Base-by-base conservation (phyloP, 2,888 invertebrate species). In the Leuctra nigra region DNA sequence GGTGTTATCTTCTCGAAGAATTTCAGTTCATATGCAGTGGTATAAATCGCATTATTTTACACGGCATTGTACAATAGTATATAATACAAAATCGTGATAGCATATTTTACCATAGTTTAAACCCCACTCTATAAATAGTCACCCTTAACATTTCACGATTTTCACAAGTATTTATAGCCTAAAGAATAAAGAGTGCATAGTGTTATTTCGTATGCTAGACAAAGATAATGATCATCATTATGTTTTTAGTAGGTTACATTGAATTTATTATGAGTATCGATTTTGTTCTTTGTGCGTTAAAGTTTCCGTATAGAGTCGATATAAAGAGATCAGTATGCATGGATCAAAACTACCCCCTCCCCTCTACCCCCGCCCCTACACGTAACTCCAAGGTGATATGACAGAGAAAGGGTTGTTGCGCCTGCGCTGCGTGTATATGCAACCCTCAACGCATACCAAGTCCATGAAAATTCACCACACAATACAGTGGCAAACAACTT, bases 221-320 rank as follows among this genome's bases (percentile, higher is more conserved):
- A n/a, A n/a, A n/a, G n/a, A n/a, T n/a, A n/a, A n/a, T n/a, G n/a
- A n/a, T 29, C 29, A 29, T 29, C 7, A 11, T 29, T 29, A 7
- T 29, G 7, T 29, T 29, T 29, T 29, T n/a, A n/a, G 7, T 29
- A 29, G 29, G 29, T 29, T 29, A 29, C 23, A 22, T 44, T 22
- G 44, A 44, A 44, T 44, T 22, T 23, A 2, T 44, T 20, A 44
- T 44, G 44, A 44, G 44, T 23, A 44, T 44, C 44, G 44, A 44
- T 44, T 20, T 20, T 20, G 22, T 23, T 44, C 18, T 22, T 23
- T 20, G 18, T 20, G 4, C 44, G 22, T 44, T 6, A 11, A 41
- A 18, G 11, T 6, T 22, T n/a, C 23, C 44, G 11, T 23, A 18
- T 2, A 41, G 44, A 44, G 44, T 44, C 44, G n/a, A 44, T 44